Evolutionary conservation across 2,888 invertebrate genomes (phyloP), one percentile per base, ranked within the genome.

Genomic region (Abscondita cerata): DNA sequence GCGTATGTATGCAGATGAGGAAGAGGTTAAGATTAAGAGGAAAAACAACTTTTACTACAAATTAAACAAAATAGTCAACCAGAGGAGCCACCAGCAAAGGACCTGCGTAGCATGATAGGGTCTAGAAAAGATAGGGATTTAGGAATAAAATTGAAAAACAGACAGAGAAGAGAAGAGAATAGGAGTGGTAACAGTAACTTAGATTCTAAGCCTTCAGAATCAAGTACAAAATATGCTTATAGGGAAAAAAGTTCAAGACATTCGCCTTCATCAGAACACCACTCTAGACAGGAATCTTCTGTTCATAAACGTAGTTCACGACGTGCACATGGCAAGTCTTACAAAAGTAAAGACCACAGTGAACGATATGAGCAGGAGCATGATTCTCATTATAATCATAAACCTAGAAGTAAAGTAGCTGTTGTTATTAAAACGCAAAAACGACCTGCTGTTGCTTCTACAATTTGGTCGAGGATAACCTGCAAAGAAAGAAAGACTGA

Each of bases 1-100:
- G 92, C 83, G 91, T 71, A 93, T 93, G 93, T 91, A 90, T 78
- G 93, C 93, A n/a, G 93, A 93, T 79, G 93, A 93, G 75, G 90
- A 91, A 79, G 91, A 92, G 77, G 86, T 87, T 57, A 88, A 86
- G 73, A 77, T 84, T 18, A 80, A 83, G 63, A 68, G 79, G 34
- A 72, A 72, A 54, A 75, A 75, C n/a, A n/a, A 60, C 68, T 78
- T 36, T 56, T 80, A 40, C 15, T 52, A 31, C 41, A 51, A 18
- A 18, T 65, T 11, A 59, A 62, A 16, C 54, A 59, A 11, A 44
- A 54, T 18, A 15, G 4, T 41, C 46, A 18, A 16, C 18, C 18
- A 4, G 33, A 53, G 33, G 41, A 52, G 9, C 41, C 54, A n/a
- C 48, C 44, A 54, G 55, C 11, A 20, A 56, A 16, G 63, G 72